phyloP scores from a whole-genome alignment of 2,888 invertebrate genomes.

The Sinodicranocentrus sp. region DNA sequence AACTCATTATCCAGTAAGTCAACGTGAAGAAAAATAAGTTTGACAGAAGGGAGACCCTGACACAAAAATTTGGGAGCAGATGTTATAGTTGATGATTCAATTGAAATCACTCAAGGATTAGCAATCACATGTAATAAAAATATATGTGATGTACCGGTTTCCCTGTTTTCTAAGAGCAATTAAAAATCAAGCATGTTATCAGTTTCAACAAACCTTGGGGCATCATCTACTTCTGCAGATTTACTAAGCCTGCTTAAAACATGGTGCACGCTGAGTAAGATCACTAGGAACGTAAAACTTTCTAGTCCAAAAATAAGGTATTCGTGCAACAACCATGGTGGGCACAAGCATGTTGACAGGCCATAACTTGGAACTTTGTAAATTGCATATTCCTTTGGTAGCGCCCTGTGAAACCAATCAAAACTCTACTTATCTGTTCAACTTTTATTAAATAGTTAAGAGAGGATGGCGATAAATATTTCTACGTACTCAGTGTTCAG shows the following conservation, averaged over 20 bases:
- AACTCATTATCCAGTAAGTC: conserved; percentile 46
- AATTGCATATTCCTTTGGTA: not conserved
- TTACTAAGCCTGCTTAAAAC: conserved; percentile 44
- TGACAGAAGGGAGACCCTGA: conserved; percentile 59
- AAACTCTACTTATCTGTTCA: not conserved
- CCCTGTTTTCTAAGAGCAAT: no score
- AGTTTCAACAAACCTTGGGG: conserved; percentile 48
- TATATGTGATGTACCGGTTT: no score
- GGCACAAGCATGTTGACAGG: conserved; percentile 39
- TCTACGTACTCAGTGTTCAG: conserved; percentile 35
- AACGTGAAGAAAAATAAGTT: conserved; percentile 60
- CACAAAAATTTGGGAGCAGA: conserved; percentile 9
- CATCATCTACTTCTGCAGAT: conserved; percentile 54
- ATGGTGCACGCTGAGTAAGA: conserved; percentile 43
- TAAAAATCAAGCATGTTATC: no score
- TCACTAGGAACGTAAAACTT: conserved; percentile 34
- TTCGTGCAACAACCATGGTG: conserved; percentile 40
- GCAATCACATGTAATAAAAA: no score
- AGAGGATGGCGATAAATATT: not conserved
- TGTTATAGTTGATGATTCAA: no score
- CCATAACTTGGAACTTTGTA: conserved; percentile 11
- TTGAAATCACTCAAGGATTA: no score
- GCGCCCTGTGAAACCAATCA: not conserved
- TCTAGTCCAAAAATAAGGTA: conserved; percentile 36
- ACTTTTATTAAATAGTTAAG: not conserved